phyloP scores from a whole-genome alignment of 2,797 vertebrate species.

The Phalanger gymnotis region DNA sequence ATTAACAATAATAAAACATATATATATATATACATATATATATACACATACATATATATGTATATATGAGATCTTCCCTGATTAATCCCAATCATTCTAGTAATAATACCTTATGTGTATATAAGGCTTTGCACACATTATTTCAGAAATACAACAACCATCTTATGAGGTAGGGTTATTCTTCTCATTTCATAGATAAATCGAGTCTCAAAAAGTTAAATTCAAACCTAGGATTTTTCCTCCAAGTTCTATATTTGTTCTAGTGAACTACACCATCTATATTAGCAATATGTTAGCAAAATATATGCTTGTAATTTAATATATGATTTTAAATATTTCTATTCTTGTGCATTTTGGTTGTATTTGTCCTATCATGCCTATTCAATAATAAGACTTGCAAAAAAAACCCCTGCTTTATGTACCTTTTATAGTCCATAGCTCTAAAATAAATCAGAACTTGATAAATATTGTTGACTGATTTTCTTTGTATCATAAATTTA shows the following conservation, averaged over 20 bases:
- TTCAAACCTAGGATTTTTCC: not conserved
- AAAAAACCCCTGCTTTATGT: not conserved
- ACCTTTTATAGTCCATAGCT: conserved; percentile 42
- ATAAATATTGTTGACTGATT: not conserved
- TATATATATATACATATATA: not conserved
- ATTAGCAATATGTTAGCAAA: not conserved
- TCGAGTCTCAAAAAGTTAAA: not conserved
- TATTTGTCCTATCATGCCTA: not conserved
- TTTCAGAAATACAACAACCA: not conserved
- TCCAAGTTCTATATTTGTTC: not conserved
- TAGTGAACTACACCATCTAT: not conserved
- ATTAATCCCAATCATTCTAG: not conserved
- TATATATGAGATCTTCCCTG: not conserved
- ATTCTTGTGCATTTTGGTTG: not conserved
- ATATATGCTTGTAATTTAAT: conserved; percentile 26
- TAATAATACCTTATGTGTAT: not conserved
- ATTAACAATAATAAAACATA: not conserved
- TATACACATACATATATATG: not conserved
- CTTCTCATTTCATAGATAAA: not conserved
- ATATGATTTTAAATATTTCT: conserved; percentile 32
- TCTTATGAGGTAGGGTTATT: not conserved
- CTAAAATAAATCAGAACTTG: conserved; percentile 36
- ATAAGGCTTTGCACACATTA: not conserved
- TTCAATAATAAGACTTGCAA: not conserved
- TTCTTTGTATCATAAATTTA: conserved; percentile 45